phyloP scores from a whole-genome alignment of 2,888 invertebrate species.

The Andrena haemorrhoa region DNA sequence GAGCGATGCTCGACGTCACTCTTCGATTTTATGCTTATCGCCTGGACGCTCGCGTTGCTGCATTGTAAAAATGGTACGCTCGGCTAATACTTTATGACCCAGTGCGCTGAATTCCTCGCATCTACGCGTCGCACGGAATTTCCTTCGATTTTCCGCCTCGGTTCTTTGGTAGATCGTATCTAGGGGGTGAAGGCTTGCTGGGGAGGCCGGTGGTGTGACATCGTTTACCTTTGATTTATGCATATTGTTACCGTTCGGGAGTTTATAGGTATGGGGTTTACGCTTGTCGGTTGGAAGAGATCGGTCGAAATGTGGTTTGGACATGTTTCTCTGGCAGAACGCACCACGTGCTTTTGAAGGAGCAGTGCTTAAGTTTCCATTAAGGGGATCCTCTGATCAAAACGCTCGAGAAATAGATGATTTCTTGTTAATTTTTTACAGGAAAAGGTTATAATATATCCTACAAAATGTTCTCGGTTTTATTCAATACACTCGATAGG shows the following conservation, averaged over 20 bases:
- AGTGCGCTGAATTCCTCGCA: conserved; percentile 39
- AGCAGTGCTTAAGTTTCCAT: no score
- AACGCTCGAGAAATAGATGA: no score
- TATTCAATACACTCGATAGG: no score
- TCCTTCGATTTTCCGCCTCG: conserved; percentile 15
- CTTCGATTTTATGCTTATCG: conserved; percentile 63
- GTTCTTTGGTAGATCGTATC: conserved; percentile 49
- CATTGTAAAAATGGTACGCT: conserved; percentile 34
- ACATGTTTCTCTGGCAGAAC: no score
- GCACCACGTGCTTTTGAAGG: no score
- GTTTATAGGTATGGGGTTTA: neutral
- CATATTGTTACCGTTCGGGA: neutral
- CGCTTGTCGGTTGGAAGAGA: no score
- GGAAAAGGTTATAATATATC: no score
- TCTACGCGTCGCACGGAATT: conserved; percentile 6
- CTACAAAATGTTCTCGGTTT: no score
- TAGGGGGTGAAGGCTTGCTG: neutral
- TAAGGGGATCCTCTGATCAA: no score
- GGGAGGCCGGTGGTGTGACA: conserved; percentile 6
- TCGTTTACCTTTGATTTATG: conserved; percentile 22
- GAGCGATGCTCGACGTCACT: conserved; percentile 27
- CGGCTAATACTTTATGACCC: conserved; percentile 42
- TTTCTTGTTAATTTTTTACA: no score
- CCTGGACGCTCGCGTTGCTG: conserved; percentile 13
- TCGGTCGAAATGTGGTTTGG: no score